Conservation (phyloP, 2,888 invertebrate species). For the Tipula helvola region DNA sequence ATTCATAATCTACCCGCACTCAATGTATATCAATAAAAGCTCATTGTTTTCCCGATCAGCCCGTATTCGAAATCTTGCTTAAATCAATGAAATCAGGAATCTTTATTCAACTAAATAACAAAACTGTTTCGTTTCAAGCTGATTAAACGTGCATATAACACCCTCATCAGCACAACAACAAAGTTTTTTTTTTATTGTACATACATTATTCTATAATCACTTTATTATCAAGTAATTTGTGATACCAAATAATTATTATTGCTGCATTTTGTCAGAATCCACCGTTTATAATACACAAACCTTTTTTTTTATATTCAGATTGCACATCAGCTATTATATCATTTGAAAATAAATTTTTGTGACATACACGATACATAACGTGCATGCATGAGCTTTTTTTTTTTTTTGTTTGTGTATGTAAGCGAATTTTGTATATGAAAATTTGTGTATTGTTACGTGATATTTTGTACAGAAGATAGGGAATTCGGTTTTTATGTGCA, state of each 20-base stretch:
- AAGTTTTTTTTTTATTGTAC: no score
- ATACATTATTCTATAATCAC: not conserved
- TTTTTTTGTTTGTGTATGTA: not conserved
- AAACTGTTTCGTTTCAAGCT: no score
- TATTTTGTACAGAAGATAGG: not conserved
- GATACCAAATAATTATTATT: not conserved
- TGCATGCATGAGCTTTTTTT: not conserved
- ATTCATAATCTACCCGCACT: not conserved
- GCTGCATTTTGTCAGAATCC: not conserved
- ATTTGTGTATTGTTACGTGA: not conserved
- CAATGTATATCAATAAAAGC: not conserved
- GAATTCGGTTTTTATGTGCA: no score
- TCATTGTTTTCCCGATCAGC: no score
- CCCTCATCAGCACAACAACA: no score
- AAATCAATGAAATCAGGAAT: no score
- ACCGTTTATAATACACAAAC: not conserved
- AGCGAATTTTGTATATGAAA: not conserved
- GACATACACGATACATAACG: not conserved
- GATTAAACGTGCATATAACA: no score
- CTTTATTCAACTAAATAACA: no score
- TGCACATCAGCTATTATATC: not conserved
- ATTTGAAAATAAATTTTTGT: not conserved
- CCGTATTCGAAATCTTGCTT: no score
- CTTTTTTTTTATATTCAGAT: not conserved
- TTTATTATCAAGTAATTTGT: not conserved